phyloP scores from a whole-genome alignment of 2,888 invertebrate genomes.

The Rhamphomyia laevipes region DNA sequence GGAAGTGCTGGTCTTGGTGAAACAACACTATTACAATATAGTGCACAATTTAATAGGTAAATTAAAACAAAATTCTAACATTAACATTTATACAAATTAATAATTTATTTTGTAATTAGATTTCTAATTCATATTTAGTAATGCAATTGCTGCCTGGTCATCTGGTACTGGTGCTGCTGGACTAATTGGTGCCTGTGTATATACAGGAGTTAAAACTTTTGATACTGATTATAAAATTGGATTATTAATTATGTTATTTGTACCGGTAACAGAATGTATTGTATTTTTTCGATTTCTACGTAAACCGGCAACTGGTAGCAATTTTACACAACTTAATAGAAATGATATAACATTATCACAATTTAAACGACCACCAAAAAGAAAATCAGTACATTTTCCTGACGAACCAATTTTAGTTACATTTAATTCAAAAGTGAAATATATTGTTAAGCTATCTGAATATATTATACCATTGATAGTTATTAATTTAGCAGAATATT shows the following conservation, averaged over 20 bases:
- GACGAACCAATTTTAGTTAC: conserved; percentile 12
- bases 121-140: conserved; percentile 35
- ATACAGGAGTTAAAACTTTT: conserved; percentile 48
- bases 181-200: conserved; percentile 57
- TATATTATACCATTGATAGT: conserved; percentile 59
- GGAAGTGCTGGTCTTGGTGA: conserved; percentile 69
- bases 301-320: conserved; percentile 18
- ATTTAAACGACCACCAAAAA: too few relatives aligned
- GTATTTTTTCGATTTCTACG: conserved; percentile 37
- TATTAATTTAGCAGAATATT: conserved; percentile 68
- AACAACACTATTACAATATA: conserved; percentile 61
- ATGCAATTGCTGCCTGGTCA: conserved; percentile 62
- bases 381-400: background rate
- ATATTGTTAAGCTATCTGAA: conserved; percentile 44
- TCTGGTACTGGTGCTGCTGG: conserved; percentile 69
- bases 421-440: conserved; percentile 37
- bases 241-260: conserved; percentile 50
- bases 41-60: conserved; percentile 55
- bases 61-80: too few relatives aligned
- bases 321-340: too few relatives aligned
- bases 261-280: conserved; percentile 49
- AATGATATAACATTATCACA: too few relatives aligned
- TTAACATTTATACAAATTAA: too few relatives aligned
- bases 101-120: too few relatives aligned
- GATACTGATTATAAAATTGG: conserved; percentile 45